Evolutionary conservation across 2,888 invertebrate species (phyloP).

Genomic region (Andricus quercusramuli): DNA sequence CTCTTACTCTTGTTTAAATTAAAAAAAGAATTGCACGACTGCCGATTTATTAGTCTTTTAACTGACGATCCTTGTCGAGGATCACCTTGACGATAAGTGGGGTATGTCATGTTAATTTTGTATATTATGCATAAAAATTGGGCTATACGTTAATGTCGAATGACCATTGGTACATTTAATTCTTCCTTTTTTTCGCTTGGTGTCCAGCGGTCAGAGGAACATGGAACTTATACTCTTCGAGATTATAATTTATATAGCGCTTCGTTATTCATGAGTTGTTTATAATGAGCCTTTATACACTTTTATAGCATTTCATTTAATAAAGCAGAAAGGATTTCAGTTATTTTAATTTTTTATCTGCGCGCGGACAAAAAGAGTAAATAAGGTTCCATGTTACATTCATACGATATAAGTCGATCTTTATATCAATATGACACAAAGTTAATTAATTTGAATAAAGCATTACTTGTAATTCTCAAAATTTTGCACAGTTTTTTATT

Average conservation of each 20-base stretch:
- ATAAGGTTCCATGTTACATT: slow-evolving; percentile 17
- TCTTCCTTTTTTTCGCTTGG: slow-evolving; percentile 9
- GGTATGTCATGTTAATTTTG: slow-evolving; percentile 4
- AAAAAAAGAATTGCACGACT: slow-evolving; percentile 39
- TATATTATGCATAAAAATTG: background rate
- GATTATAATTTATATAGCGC: slow-evolving; percentile 3
- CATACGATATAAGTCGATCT: slow-evolving; percentile 10
- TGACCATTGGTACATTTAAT: background rate
- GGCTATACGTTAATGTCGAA: background rate
- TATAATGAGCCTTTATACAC: background rate
- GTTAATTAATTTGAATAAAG: slow-evolving; percentile 22
- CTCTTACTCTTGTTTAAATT: slow-evolving; percentile 45
- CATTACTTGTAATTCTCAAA: slow-evolving; percentile 11
- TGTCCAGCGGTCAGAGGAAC: background rate
- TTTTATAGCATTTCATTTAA: slow-evolving; percentile 20
- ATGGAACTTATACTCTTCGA: background rate
- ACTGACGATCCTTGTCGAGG: slow-evolving; percentile 10
- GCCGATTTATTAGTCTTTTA: slow-evolving; percentile 33
- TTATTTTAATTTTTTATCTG: slow-evolving; percentile 30
- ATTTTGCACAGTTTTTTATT: background rate
- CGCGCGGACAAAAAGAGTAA: slow-evolving; percentile 13
- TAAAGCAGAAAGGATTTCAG: background rate
- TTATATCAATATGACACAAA: slow-evolving; percentile 14
- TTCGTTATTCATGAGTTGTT: slow-evolving; percentile 3
- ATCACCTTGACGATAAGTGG: background rate